phyloP scores from a whole-genome alignment of 1,140 invertebrate genomes.

The Microvelia longipes region DNA sequence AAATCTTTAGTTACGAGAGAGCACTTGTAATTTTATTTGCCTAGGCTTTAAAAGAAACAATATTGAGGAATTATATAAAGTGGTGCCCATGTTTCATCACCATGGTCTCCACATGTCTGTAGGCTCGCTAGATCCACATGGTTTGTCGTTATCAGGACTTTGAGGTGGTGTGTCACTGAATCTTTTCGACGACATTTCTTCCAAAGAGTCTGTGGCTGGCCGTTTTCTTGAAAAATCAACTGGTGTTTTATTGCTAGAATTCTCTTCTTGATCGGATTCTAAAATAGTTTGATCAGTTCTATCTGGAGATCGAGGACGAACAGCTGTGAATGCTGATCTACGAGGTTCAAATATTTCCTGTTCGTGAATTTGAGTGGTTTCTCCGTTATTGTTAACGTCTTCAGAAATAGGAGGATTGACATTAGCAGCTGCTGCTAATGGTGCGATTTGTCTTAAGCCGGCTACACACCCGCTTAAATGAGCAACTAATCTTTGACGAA shows the following conservation, averaged over 20 bases:
- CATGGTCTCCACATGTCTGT: not conserved
- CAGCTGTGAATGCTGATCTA: not conserved
- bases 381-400: constrained; percentile 29
- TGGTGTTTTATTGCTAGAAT: not conserved
- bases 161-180: not conserved
- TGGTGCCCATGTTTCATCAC: too few species aligned
- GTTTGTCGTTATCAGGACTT: not conserved
- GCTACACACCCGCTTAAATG: constrained; percentile 61
- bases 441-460: constrained; percentile 11
- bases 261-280: not conserved
- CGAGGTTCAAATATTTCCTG: not conserved
- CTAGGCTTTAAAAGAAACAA: too few species aligned
- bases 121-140: not conserved
- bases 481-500: constrained; percentile 56
- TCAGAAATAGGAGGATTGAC: constrained; percentile 5
- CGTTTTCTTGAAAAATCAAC: not conserved
- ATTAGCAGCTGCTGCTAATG: not conserved
- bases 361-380: not conserved
- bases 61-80: too few species aligned
- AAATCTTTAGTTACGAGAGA: too few species aligned
- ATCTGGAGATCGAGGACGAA: not conserved
- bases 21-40: too few species aligned
- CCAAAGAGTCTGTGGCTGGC: not conserved
- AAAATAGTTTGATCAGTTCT: not conserved
- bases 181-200: not conserved